A percentile compares a stretch with the other conserved stretches of the same genome.
These are phyloP conservation scores for Botia almorhae DNA, from an alignment of 2,797 vertebrate genomes.

Conservation along the genomic window DNA sequence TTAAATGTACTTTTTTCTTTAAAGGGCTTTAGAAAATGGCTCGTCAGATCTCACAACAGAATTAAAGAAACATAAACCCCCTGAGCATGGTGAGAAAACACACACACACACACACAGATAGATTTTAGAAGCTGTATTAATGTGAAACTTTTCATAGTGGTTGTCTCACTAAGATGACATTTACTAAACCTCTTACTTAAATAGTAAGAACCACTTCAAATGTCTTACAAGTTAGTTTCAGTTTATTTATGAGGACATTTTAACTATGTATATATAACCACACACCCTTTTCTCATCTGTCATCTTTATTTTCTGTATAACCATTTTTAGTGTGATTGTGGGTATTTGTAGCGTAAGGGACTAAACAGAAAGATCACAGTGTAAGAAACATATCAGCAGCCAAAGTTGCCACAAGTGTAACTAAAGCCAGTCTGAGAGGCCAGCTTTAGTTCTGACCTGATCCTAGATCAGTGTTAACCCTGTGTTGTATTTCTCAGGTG, in stretches of 20 bases:
- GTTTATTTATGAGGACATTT: no score
- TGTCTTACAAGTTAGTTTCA: no score
- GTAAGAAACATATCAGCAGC: no score
- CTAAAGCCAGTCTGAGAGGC: not conserved
- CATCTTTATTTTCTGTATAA: conserved; percentile 24
- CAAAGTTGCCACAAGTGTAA: no score
- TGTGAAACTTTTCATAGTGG: no score
- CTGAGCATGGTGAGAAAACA: conserved; percentile 78
- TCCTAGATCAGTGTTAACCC: conserved; percentile 44
- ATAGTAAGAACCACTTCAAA: no score
- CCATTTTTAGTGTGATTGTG: conserved; percentile 31
- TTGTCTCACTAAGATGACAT: no score
- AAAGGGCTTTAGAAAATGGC: conserved; percentile 85
- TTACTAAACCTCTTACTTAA: no score
- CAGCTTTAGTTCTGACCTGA: not conserved
- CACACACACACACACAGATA: not conserved
- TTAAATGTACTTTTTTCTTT: conserved; percentile 40
- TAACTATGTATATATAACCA: no score
- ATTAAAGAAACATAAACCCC: conserved; percentile 78
- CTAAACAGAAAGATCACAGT: not conserved
- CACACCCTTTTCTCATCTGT: not conserved
- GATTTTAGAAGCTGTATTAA: no score
- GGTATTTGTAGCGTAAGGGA: conserved; percentile 3
- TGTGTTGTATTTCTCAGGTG: conserved; percentile 82
- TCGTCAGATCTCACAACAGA: conserved; percentile 76